Percentiles rank a stretch among this genome's conserved stretches.
Conservation (phyloP, 2,113 vertebrate species). For the Syngnathoides biaculeatus region DNA sequence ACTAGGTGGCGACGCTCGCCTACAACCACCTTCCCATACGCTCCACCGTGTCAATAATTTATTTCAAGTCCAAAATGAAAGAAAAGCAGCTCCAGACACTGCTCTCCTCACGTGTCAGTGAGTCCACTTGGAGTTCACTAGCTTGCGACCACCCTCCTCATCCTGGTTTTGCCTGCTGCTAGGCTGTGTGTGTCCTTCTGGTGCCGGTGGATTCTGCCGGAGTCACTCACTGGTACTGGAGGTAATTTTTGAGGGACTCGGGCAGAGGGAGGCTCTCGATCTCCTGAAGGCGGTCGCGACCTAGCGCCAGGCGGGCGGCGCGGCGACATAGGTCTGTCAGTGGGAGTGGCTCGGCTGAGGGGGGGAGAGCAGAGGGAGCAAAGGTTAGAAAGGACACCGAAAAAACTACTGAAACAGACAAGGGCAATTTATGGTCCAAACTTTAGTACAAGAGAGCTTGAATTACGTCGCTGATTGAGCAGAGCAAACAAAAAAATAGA, state of each 20-base stretch:
- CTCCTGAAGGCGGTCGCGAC: conserved; percentile 88
- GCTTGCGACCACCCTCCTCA: neutral
- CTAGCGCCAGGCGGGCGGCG: conserved; percentile 87
- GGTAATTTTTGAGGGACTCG: conserved; percentile 96
- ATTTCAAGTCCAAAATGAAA: conserved; percentile 48
- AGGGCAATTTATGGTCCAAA: too few relatives aligned
- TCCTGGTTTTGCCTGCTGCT: conserved; percentile 35
- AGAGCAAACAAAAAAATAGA: too few relatives aligned
- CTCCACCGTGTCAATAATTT: conserved; percentile 52
- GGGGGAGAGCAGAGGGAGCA: neutral
- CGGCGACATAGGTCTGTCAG: conserved; percentile 96
- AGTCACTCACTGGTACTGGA: conserved; percentile 92
- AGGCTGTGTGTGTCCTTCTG: conserved; percentile 16
- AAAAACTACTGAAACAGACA: too few relatives aligned
- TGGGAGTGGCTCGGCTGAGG: conserved; percentile 90
- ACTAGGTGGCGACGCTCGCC: conserved; percentile 51
- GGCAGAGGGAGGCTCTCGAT: conserved; percentile 91
- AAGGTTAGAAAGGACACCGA: neutral
- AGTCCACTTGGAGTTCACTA: conserved; percentile 49
- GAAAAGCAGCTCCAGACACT: conserved; percentile 58
- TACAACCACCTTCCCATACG: conserved; percentile 37
- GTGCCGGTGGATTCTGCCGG: conserved; percentile 25
- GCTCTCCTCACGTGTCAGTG: conserved; percentile 47
- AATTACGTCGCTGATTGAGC: too few relatives aligned
- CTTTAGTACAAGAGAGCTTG: too few relatives aligned